Conservation (phyloP, 2,797 vertebrate species). For the Rallus crepitans region DNA sequence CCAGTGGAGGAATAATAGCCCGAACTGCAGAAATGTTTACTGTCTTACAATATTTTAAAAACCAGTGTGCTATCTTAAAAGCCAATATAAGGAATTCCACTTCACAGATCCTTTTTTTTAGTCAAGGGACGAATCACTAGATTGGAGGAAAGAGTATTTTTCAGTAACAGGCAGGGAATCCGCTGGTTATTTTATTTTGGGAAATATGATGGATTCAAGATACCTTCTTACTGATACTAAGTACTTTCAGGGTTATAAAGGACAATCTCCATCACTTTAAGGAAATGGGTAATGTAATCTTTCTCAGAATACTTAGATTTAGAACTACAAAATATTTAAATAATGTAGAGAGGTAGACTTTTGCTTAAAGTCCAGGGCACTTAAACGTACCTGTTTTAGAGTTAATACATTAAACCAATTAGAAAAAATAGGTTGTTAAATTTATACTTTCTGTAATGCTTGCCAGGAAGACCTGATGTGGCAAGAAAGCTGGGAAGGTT, state of each 20-base stretch:
- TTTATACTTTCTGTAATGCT: background rate
- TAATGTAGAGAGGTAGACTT: background rate
- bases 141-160: background rate
- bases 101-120: constrained; percentile 34
- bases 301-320: background rate
- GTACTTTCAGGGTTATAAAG: background rate
- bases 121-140: background rate
- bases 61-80: constrained; percentile 46
- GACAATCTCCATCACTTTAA: background rate
- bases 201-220: background rate
- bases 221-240: background rate
- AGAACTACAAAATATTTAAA: background rate
- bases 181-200: background rate
- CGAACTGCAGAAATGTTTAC: constrained; percentile 43
- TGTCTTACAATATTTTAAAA: constrained; percentile 39
- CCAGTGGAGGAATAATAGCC: constrained; percentile 48
- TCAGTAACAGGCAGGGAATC: background rate
- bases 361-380: background rate
- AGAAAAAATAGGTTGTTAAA: background rate
- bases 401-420: background rate
- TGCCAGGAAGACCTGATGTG: background rate
- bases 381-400: background rate
- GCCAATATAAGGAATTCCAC: constrained; percentile 37
- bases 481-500: background rate
- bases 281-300: background rate